phyloP scores from a whole-genome alignment of 2,888 invertebrate species.

The Drosophila dives region DNA sequence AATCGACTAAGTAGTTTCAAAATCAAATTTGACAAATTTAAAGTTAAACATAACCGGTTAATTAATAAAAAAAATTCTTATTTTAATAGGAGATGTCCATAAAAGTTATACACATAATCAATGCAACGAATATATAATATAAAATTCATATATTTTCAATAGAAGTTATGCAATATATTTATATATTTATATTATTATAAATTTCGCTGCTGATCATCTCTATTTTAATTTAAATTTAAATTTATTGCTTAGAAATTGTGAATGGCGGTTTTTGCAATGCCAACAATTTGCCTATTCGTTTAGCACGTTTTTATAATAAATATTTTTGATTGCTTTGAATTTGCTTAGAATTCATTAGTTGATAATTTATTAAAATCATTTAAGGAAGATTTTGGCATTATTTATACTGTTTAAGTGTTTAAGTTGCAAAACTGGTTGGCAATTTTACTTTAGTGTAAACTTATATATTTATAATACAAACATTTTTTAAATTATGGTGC shows the following conservation, averaged over 20 bases:
- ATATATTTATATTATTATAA: constrained; percentile 15
- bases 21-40: background rate
- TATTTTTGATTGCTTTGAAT: constrained; percentile 54
- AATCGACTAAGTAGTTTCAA: constrained; percentile 6
- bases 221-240: constrained; percentile 31
- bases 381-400: constrained; percentile 28
- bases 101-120: background rate
- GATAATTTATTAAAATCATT: constrained; percentile 56
- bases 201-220: constrained; percentile 18
- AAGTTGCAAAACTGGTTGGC: constrained; percentile 18
- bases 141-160: background rate
- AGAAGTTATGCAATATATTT: background rate
- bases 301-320: constrained; percentile 50
- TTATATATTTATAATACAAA: background rate
- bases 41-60: background rate
- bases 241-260: background rate
- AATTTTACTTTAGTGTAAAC: background rate
- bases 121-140: background rate
- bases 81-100: background rate
- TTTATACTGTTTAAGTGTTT: constrained; percentile 1
- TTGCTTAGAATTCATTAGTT: constrained; percentile 66
- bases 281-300: background rate
- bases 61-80: background rate
- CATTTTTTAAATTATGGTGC: background rate
- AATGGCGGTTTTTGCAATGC: background rate